Base-by-base conservation (phyloP, 1,140 invertebrate genomes). In the Trichonephila inaurata region DNA sequence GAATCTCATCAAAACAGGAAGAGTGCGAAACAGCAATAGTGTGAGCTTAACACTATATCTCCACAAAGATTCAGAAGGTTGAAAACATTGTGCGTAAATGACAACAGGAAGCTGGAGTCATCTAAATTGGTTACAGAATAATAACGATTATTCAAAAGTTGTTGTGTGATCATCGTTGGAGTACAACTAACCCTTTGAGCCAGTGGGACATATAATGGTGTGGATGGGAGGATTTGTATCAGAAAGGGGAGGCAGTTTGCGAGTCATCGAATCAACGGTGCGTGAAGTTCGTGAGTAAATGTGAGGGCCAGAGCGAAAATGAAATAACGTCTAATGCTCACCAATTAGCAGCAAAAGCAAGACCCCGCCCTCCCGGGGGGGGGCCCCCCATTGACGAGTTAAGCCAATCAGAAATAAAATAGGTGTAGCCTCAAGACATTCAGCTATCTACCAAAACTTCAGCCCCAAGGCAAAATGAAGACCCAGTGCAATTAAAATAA, bases 281-380 rank as follows among this genome's bases (percentile, higher is more conserved):
- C 83, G 58, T 58, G 24, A 86, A 86, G 83, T 61, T 86, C 83
- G 83, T 86, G 83, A 86, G 83, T 86, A 24, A 6, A 24, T 60
- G 83, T 58, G 58, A 86, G 83, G 83, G 58, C 24, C 83, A 86
- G 51, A 19, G 40, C 82, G 33, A 28, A 21, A 44, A 44, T 83
- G 44, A 83, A 83, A 83, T 83, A 83, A 61, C 58, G 83, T 61
- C 83, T 86, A 86, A 61, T 61, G 83, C 83, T 69, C 58, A 86
- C 58, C 60, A 86, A 86, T 86, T 86, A 86, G 58, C 58, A 61
- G 83, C n/a, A 21, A 86, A 18, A n/a, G n/a, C 5, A 86, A 62
- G 58, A n/a, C n/a, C n/a, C n/a, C n/a, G n/a, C n/a, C n/a, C n/a
- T n/a, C n/a, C n/a, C 7, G 51, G 10, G 7, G 51, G 51, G 51